phyloP scores from a whole-genome alignment of 2,888 invertebrate genomes.

The Drosophila subquinaria region DNA sequence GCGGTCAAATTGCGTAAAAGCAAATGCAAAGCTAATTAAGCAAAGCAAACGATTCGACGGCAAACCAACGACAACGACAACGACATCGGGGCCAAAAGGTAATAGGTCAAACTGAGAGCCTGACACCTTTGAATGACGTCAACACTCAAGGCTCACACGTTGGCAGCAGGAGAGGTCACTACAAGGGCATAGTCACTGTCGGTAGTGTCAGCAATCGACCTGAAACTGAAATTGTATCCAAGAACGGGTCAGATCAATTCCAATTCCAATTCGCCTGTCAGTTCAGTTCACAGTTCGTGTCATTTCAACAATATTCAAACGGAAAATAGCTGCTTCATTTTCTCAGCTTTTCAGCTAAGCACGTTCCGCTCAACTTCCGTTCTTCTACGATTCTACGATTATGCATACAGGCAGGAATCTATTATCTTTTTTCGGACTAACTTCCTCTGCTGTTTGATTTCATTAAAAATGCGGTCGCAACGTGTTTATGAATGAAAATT shows the following conservation, averaged over 20 bases:
- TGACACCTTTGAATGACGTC: slow-evolving; percentile 47
- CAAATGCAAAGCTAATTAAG: slow-evolving; percentile 65
- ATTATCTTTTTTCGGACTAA: slow-evolving; percentile 61
- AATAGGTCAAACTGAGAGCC: slow-evolving; percentile 34
- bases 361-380: slow-evolving; percentile 61
- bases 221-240: slow-evolving; percentile 4
- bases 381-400: slow-evolving; percentile 23
- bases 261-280: neutral
- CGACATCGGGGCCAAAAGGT: slow-evolving; percentile 28
- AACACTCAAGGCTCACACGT: slow-evolving; percentile 11
- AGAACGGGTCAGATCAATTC: neutral
- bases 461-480: slow-evolving; percentile 75
- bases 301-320: neutral
- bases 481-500: slow-evolving; percentile 83
- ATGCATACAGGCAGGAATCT: slow-evolving; percentile 30
- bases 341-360: slow-evolving; percentile 35
- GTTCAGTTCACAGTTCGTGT: slow-evolving; percentile 16
- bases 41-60: slow-evolving; percentile 12
- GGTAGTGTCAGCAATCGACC: neutral
- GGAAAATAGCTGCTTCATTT: slow-evolving; percentile 15
- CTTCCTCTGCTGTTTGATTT: slow-evolving; percentile 58
- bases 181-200: slow-evolving; percentile 7
- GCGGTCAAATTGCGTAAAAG: slow-evolving; percentile 58
- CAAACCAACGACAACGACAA: neutral
- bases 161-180: slow-evolving; percentile 22